phyloP scores from a whole-genome alignment of 2,797 vertebrate genomes.

The Hippopotamyrus pictus region DNA sequence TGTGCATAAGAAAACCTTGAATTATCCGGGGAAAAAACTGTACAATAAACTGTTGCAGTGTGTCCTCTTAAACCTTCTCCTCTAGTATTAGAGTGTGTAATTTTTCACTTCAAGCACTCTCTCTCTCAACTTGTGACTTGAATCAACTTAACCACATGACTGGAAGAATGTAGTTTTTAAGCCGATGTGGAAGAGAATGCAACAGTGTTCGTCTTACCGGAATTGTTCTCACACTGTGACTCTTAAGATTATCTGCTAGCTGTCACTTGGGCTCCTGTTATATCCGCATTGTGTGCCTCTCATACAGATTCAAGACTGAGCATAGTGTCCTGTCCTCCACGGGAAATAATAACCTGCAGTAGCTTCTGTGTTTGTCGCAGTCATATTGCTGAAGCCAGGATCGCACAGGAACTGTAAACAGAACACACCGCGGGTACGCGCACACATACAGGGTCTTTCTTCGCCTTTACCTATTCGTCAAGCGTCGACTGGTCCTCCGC shows the following conservation, averaged over 20 bases:
- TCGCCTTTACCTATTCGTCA: background rate
- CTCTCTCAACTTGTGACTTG: conserved; percentile 53
- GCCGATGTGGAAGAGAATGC: conserved; percentile 22
- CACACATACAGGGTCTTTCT: background rate
- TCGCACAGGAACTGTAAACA: background rate
- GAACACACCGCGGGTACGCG: background rate
- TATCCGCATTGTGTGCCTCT: background rate
- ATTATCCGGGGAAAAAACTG: background rate
- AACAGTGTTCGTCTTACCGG: background rate
- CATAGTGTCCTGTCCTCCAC: background rate
- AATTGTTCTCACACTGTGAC: background rate
- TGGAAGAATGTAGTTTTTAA: conserved; percentile 52
- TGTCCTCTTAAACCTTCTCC: background rate
- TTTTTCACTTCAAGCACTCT: background rate
- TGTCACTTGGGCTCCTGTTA: background rate
- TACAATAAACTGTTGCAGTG: background rate
- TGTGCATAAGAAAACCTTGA: background rate
- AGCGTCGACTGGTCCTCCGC: background rate
- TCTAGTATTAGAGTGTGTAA: background rate
- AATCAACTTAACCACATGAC: conserved; percentile 63
- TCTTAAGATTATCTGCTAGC: conserved; percentile 3
- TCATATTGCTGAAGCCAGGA: background rate
- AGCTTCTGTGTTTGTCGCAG: background rate
- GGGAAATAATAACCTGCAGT: background rate
- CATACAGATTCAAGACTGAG: background rate